Percentiles rank a stretch among this genome's conserved stretches.
Evolutionary conservation across 1,140 invertebrate species (phyloP).

Genomic region (Heliothis subflexa): DNA sequence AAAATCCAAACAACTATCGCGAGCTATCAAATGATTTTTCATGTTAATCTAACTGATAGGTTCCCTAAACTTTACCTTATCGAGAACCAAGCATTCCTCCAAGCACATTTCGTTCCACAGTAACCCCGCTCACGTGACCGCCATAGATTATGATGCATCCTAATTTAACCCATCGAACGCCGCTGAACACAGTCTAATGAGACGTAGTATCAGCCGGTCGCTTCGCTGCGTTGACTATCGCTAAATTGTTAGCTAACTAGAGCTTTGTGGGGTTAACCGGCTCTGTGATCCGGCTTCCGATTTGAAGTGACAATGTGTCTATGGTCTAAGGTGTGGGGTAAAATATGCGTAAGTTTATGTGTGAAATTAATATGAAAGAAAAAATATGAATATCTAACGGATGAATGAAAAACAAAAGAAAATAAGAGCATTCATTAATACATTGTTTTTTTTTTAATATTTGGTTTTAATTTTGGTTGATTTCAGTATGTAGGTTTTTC

Average conservation of each 20-base stretch:
- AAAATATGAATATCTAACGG: no score
- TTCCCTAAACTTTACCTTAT: no score
- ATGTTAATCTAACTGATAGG: no score
- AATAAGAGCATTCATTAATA: no score
- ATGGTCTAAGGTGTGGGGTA: not conserved
- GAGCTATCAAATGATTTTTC: no score
- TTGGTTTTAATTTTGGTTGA: no score
- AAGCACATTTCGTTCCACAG: not conserved
- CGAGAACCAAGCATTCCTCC: not conserved
- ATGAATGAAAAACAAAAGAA: no score
- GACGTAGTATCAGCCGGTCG: conserved; percentile 47
- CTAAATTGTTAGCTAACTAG: conserved; percentile 35
- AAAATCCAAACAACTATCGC: no score
- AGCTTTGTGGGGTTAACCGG: conserved; percentile 38
- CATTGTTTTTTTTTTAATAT: no score
- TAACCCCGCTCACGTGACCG: not conserved
- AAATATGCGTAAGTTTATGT: not conserved
- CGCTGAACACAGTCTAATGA: conserved; percentile 35
- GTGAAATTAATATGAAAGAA: not conserved
- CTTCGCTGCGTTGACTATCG: conserved; percentile 45
- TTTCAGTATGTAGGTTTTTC: no score
- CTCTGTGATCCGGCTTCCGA: conserved; percentile 37
- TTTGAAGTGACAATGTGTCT: conserved; percentile 16
- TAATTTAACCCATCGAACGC: conserved; percentile 38
- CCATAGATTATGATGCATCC: conserved; percentile 36